These are phyloP conservation scores for Harpegnathos saltator DNA, from an alignment of 1,140 invertebrate genomes.

Conservation along the genomic window DNA sequence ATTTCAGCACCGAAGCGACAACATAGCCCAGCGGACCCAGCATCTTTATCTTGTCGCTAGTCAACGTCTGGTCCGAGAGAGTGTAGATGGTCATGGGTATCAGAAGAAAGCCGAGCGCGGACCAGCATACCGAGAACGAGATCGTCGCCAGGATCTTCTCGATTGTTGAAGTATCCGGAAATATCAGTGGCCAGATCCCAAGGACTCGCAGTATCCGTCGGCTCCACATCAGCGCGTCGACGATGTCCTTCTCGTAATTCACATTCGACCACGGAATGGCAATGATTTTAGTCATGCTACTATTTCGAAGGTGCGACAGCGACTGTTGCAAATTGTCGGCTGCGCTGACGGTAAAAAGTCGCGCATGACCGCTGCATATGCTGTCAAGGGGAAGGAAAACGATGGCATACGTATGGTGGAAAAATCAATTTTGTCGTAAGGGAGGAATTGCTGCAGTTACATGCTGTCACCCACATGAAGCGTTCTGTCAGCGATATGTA, in stretches of 20 bases:
- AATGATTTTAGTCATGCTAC: slow-evolving; percentile 8
- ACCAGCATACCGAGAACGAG: background rate
- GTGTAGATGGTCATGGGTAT: slow-evolving; percentile 6
- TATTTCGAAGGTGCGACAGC: background rate
- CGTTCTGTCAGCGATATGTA: background rate
- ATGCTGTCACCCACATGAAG: background rate
- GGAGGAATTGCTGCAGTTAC: background rate
- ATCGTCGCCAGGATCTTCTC: slow-evolving; percentile 24
- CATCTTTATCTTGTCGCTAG: background rate
- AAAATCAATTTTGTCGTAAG: slow-evolving; percentile 21
- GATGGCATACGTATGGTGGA: background rate
- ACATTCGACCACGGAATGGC: slow-evolving; percentile 1
- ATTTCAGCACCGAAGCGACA: background rate
- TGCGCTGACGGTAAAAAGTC: slow-evolving; percentile 4
- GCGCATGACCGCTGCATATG: background rate
- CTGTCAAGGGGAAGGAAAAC: background rate
- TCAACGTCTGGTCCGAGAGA: background rate
- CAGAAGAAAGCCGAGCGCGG: background rate
- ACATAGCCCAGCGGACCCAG: background rate
- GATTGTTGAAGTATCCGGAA: background rate
- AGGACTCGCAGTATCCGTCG: slow-evolving; percentile 3
- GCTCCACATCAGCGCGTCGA: background rate
- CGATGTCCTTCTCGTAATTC: background rate
- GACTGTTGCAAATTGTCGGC: background rate
- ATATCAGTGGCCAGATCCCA: background rate